phyloP scores from a whole-genome alignment of 2,797 vertebrate genomes.

The Microtus agrestis region DNA sequence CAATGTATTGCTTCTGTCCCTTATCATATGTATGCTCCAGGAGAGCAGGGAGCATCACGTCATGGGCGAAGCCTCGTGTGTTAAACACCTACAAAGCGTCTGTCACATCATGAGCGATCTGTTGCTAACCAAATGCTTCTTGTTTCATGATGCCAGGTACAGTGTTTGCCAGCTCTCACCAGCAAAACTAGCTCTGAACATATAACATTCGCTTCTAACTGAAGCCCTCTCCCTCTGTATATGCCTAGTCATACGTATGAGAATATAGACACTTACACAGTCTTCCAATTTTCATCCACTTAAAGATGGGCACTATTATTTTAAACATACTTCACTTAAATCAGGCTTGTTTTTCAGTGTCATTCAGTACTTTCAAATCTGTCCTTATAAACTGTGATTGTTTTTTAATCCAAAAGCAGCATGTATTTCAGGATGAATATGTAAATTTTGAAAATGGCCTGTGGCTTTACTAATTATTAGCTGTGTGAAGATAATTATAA shows the following conservation, averaged over 20 bases:
- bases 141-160: background rate
- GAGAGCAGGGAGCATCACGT: background rate
- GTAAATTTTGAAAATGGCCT: background rate
- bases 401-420: background rate
- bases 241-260: background rate
- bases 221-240: background rate
- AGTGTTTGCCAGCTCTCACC: background rate
- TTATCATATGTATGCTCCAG: background rate
- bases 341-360: background rate
- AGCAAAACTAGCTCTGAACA: background rate
- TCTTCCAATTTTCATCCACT: background rate
- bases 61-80: background rate
- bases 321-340: background rate
- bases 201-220: background rate
- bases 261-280: background rate
- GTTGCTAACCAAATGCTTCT: background rate
- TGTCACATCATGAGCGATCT: background rate
- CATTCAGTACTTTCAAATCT: background rate
- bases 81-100: background rate
- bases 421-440: background rate
- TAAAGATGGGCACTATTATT: background rate
- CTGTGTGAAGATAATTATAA: background rate
- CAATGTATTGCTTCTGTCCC: background rate
- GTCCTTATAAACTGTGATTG: background rate
- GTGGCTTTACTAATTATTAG: background rate